Conservation (phyloP, 2,888 invertebrate species). For the Aspidiotus destructor region DNA sequence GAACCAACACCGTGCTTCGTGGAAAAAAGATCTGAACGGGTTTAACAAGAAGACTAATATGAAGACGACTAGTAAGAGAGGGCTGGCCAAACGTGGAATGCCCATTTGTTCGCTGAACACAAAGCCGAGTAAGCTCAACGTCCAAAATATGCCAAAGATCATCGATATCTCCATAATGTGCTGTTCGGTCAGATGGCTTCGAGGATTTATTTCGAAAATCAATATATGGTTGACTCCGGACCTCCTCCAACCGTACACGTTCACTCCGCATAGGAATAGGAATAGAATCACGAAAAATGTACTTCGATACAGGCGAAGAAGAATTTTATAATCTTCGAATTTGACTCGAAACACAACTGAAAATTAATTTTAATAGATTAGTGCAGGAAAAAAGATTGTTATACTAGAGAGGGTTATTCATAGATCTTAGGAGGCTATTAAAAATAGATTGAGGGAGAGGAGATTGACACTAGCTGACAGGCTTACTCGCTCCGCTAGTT, state of each 20-base stretch:
- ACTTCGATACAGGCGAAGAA: conserved; percentile 64
- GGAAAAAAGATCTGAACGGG: conserved; percentile 63
- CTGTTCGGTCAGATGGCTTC: conserved; percentile 66
- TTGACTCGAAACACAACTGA: conserved; percentile 34
- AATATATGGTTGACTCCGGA: conserved; percentile 75
- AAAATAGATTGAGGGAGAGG: too few species aligned
- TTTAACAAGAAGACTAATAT: conserved; percentile 63
- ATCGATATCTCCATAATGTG: conserved; percentile 66
- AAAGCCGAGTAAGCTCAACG: conserved; percentile 54
- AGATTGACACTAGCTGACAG: too few species aligned
- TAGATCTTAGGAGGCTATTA: too few species aligned
- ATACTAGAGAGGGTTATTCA: too few species aligned
- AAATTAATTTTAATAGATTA: conserved; percentile 15
- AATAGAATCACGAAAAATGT: conserved; percentile 66
- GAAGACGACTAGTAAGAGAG: conserved; percentile 57
- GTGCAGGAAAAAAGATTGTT: too few species aligned
- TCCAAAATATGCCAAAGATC: conserved; percentile 67
- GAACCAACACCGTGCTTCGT: conserved; percentile 69
- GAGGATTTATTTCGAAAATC: conserved; percentile 71
- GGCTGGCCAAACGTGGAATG: conserved; percentile 67
- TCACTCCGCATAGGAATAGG: conserved; percentile 66
- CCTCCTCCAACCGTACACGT: conserved; percentile 71
- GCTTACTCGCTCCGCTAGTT: too few species aligned
- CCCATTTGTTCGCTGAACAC: conserved; percentile 54
- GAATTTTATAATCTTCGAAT: conserved; percentile 20